Evolutionary conservation across 2,113 vertebrate species (phyloP), one percentile per base, ranked within the genome.

Genomic region (Antennarius striatus): DNA sequence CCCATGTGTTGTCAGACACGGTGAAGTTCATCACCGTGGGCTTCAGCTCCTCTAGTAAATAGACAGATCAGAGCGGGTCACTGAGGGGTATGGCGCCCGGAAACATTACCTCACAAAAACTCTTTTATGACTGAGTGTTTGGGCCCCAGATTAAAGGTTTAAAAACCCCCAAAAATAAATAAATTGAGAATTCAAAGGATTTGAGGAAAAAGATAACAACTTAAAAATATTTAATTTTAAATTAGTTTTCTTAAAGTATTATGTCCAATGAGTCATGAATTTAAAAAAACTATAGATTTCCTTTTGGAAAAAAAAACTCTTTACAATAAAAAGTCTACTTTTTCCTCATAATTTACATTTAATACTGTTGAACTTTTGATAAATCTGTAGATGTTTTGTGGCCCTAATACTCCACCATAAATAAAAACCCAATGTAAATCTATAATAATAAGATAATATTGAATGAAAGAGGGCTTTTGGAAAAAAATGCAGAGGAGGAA

Each of bases 1-100:
- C 93, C 95, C 96, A 98, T 86, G 92, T 92, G 80, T 92, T 71
- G 82, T 94, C 53, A 36, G 94, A 90, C 15, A 96, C 89, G 15
- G 88, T 88, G 39, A 98, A 81, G 56, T 91, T 80, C 61, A 92
- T 90, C 89, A 95, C 89, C 76, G 67, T 71, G 22, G 94, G 93
- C 77, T 84, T 82, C 83, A 64, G 86, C 72, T 92, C 84, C 81
- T 94, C 96, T 97, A 92, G 75, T 91, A 74, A 91, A 91, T 56
- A 89, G 82, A 91, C 83, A 92, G 55, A 92, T 90, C 82, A 91
- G 48, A 91, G 58, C 56, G 55, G 51, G 77, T 73, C 89, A 74
- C 54, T 52, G 47, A 59, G 62, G 9, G 43, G 56, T 32, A 68
- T 65, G 50, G 74, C 32, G 32, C 32, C 7, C 7, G 32, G 68